These are phyloP conservation scores for Eulithis prunata DNA, from an alignment of 2,888 invertebrate species.

Conservation along the genomic window DNA sequence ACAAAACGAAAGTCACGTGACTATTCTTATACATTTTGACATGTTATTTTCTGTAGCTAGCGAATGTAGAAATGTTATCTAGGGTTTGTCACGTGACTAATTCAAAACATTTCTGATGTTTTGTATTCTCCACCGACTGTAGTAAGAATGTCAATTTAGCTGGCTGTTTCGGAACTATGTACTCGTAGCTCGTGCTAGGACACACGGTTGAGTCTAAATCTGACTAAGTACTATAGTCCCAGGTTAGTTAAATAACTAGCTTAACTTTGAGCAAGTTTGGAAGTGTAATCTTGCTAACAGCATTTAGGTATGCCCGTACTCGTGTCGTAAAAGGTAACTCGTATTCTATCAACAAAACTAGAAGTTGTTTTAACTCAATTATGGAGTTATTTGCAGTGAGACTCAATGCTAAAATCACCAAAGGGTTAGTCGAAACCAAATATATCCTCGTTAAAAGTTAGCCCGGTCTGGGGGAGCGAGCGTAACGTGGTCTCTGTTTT, in stretches of 20 bases:
- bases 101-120: too few species aligned
- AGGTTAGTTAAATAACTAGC: constrained; percentile 32
- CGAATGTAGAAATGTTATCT: too few species aligned
- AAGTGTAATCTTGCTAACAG: constrained; percentile 39
- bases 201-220: constrained; percentile 19
- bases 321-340: constrained; percentile 50
- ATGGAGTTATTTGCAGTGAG: constrained; percentile 81
- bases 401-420: constrained; percentile 82
- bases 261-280: constrained; percentile 35
- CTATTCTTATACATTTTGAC: too few species aligned
- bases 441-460: constrained; percentile 84
- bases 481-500: constrained; percentile 69
- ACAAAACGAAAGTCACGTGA: too few species aligned
- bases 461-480: constrained; percentile 61
- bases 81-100: too few species aligned
- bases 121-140: background rate
- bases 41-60: too few species aligned
- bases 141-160: background rate
- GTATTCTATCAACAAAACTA: constrained; percentile 67
- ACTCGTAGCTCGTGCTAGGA: constrained; percentile 14
- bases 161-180: constrained; percentile 32
- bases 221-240: constrained; percentile 32
- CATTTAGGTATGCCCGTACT: constrained; percentile 44
- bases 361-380: constrained; percentile 82
- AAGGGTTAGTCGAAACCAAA: constrained; percentile 82